Conservation (phyloP, 2,113 vertebrate species). For the Barbus barbus region DNA sequence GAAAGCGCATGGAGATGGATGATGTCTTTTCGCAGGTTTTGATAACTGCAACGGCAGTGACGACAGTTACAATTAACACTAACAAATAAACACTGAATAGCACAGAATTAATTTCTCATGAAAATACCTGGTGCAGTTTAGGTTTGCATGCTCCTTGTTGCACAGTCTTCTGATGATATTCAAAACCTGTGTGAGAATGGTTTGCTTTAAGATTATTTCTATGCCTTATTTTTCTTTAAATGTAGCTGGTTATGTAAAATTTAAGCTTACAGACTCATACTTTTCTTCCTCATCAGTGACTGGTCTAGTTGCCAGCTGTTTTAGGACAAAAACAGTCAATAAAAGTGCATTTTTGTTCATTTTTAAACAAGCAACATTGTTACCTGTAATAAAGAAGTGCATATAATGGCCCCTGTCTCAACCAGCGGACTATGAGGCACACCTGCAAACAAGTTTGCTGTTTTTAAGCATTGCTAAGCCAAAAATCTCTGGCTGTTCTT, state of each 20-base stretch:
- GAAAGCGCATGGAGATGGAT: slow-evolving; percentile 66
- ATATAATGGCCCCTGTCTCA: slow-evolving; percentile 68
- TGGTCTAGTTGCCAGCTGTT: slow-evolving; percentile 59
- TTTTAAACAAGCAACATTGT: background rate
- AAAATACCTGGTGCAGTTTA: slow-evolving; percentile 69
- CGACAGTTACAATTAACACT: background rate
- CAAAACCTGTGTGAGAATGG: slow-evolving; percentile 62
- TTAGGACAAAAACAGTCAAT: slow-evolving; percentile 33
- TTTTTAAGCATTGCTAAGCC: too few species aligned
- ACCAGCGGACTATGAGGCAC: slow-evolving; percentile 69
- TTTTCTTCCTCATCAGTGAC: slow-evolving; percentile 70
- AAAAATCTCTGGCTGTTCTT: too few species aligned
- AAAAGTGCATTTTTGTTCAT: background rate
- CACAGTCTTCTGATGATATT: slow-evolving; percentile 67
- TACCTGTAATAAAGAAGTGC: slow-evolving; percentile 69
- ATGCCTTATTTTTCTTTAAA: background rate
- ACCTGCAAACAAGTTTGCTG: slow-evolving; percentile 53
- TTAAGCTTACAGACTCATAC: slow-evolving; percentile 67
- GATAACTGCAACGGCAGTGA: slow-evolving; percentile 55
- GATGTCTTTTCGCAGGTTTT: slow-evolving; percentile 62
- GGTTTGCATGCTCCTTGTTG: slow-evolving; percentile 69
- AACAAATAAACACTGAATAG: slow-evolving; percentile 2
- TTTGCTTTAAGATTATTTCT: background rate
- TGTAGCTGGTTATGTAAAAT: background rate
- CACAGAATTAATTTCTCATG: background rate